Conservation (phyloP, 2,888 invertebrate species). For the Alsophila aescularia region DNA sequence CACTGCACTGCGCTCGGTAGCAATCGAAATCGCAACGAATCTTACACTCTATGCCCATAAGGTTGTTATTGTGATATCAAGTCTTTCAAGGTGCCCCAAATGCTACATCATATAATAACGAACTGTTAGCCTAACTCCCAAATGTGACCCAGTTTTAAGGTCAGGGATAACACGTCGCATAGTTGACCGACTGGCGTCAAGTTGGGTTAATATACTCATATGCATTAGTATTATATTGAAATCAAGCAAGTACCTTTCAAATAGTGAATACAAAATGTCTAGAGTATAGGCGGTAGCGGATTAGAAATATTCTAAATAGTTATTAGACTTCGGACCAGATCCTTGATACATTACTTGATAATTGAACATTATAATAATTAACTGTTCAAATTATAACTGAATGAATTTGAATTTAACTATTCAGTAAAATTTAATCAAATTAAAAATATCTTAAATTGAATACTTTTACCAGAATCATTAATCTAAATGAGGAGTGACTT, state of each 20-base stretch:
- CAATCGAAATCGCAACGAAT: background rate
- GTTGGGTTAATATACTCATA: conserved; percentile 45
- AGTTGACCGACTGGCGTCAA: conserved; percentile 58
- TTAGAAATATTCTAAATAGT: too few species aligned
- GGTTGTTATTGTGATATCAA: conserved; percentile 3
- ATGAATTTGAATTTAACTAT: too few species aligned
- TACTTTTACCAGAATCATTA: too few species aligned
- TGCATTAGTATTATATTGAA: conserved; percentile 13
- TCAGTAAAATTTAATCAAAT: too few species aligned
- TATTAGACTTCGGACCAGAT: too few species aligned
- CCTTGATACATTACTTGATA: too few species aligned
- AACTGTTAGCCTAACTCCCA: conserved; percentile 12
- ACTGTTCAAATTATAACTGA: too few species aligned
- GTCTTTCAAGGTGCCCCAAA: conserved; percentile 12
- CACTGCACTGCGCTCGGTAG: too few species aligned
- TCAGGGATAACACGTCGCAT: conserved; percentile 64
- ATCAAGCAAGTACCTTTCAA: conserved; percentile 17
- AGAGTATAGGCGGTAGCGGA: background rate
- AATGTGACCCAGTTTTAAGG: conserved; percentile 64
- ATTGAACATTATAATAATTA: too few species aligned
- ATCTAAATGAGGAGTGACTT: too few species aligned
- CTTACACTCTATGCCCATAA: background rate
- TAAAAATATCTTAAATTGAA: too few species aligned
- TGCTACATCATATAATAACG: background rate
- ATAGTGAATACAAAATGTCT: background rate